phyloP scores from a whole-genome alignment of 2,797 vertebrate genomes.

The Paratrypauchen microcephalus region DNA sequence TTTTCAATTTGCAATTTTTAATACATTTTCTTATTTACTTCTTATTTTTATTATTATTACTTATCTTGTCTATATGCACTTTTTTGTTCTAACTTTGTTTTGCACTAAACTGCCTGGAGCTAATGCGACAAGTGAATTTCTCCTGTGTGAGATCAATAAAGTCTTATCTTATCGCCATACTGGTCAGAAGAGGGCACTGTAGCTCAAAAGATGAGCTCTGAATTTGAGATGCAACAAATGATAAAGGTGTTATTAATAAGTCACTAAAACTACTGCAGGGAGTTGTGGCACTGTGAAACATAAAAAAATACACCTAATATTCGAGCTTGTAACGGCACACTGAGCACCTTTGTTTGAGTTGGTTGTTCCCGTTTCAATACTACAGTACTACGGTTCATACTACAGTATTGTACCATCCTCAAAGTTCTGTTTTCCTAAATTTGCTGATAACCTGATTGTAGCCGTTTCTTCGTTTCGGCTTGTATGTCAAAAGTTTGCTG shows the following conservation, averaged over 20 bases:
- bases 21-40: too few species aligned
- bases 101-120: too few species aligned
- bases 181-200: slow-evolving; percentile 44
- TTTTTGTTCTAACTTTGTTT: too few species aligned
- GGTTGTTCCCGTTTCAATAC: too few species aligned
- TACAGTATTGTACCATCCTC: neutral
- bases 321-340: neutral
- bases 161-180: too few species aligned
- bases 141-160: too few species aligned
- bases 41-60: too few species aligned
- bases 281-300: neutral
- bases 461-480: slow-evolving; percentile 78
- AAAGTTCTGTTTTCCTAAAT: slow-evolving; percentile 83
- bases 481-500: slow-evolving; percentile 84
- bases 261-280: slow-evolving; percentile 2
- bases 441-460: slow-evolving; percentile 80
- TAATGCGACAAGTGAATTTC: too few species aligned
- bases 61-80: too few species aligned
- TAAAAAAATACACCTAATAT: neutral
- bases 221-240: neutral
- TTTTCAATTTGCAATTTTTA: too few species aligned
- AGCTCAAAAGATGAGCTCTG: neutral
- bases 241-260: neutral
- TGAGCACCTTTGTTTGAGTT: slow-evolving; percentile 26
- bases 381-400: neutral